Conservation (phyloP, 64 coral and sea anemone genomes). For the Trachythela sp. region DNA sequence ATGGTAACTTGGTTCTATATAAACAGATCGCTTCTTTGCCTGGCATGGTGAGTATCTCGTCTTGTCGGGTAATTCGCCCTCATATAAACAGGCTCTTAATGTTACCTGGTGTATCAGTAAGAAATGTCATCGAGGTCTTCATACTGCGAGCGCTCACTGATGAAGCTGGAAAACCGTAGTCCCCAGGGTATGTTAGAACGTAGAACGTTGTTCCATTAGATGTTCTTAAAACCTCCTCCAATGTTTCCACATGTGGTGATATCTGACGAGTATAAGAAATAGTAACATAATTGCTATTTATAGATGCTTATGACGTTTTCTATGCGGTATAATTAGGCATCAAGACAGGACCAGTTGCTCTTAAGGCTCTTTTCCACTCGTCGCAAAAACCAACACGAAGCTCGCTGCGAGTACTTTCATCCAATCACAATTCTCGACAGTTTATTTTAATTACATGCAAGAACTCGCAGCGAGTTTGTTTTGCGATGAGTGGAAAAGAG, state of each 20-base stretch:
- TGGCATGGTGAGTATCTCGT: too few relatives aligned
- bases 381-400: too few relatives aligned
- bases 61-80: not conserved
- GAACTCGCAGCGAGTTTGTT: too few relatives aligned
- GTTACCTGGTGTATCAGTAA: slow-evolving; percentile 45
- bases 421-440: too few relatives aligned
- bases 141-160: slow-evolving; percentile 66
- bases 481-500: too few relatives aligned
- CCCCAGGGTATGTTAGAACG: slow-evolving; percentile 71
- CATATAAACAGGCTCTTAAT: too few relatives aligned
- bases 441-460: too few relatives aligned
- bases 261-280: not conserved
- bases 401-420: too few relatives aligned
- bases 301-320: not conserved
- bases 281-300: not conserved
- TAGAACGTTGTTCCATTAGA: slow-evolving; percentile 85
- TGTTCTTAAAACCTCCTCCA: slow-evolving; percentile 80
- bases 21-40: too few relatives aligned
- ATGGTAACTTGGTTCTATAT: too few relatives aligned
- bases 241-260: slow-evolving; percentile 43
- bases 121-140: slow-evolving; percentile 84
- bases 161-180: slow-evolving; percentile 71
- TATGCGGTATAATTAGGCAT: not conserved
- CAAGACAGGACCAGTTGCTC: too few relatives aligned
- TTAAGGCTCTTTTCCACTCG: too few relatives aligned